Base-by-base conservation (phyloP, 2,113 vertebrate genomes). In the Cavia aperea region DNA sequence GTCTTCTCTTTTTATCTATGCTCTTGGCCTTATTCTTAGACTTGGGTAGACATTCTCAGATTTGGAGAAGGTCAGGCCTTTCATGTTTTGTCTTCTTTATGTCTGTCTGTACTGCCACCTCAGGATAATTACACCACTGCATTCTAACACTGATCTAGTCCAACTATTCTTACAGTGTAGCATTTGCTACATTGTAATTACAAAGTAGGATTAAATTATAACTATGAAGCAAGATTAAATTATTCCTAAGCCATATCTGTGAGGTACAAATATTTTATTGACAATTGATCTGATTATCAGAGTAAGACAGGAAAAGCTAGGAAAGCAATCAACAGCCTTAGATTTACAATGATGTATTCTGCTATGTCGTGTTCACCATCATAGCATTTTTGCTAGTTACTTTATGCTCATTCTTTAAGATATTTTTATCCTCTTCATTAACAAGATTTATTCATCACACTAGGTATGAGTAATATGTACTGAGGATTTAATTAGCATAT, bases 401-500 rank as follows among this genome's bases (percentile, higher is more conserved):
- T 88, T 89, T 81, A 73, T 72, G 63, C 31, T 90, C 43, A 62
- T 4, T 77, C 88, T 90, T 90, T 29, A 82, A 92, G 90, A 36
- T 93, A 81, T 94, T 92, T 92, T 92, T 93, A n/a, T 63, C 19
- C 33, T 94, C 77, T 95, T 95, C 78, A 84, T 94, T 94, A 95
- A 33, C 33, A 86, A 81, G 89, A 95, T 93, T 94, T 96, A 92
- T 93, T 72, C 77, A 90, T 92, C 63, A 86, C n/a, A 54, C 88
- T 72, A 93, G 51, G 89, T 88, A 18, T 92, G 93, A 90, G 86
- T 81, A 92, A 93, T 92, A 81, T 26, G 84, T 88, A 84, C 90
- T 65, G 39, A 95, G 54, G 73, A 26, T 86, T 78, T 94, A 88
- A 96, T 95, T 95, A 96, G 75, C 86, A 91, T 95, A 92, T 91